Conservation (phyloP, 2,113 vertebrate species). For the Labrus mixtus region DNA sequence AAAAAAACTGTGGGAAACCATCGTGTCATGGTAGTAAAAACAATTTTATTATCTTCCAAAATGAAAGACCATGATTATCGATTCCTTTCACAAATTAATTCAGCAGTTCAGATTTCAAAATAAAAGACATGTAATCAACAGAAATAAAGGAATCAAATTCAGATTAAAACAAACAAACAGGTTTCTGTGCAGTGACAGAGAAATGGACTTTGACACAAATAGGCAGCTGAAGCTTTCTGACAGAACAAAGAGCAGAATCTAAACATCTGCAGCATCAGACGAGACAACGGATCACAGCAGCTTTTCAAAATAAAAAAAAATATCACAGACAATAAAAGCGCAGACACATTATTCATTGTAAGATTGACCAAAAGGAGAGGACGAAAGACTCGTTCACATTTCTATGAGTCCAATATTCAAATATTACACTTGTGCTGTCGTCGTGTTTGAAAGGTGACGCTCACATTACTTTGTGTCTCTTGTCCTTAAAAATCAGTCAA, state of each 20-base stretch:
- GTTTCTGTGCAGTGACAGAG: too few species aligned
- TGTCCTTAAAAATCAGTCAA: background rate
- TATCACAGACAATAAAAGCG: background rate
- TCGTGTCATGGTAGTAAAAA: conserved; percentile 48
- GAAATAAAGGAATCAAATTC: conserved; percentile 13
- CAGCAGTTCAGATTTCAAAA: conserved; percentile 33
- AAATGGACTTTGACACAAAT: background rate
- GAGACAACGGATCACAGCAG: background rate
- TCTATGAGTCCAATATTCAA: background rate
- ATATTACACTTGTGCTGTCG: background rate
- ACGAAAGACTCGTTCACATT: background rate
- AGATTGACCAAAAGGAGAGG: background rate
- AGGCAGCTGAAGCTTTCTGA: background rate
- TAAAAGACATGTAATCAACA: background rate
- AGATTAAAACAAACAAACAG: conserved; percentile 33
- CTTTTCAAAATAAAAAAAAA: conserved; percentile 23
- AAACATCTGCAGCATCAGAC: background rate
- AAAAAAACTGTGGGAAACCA: background rate
- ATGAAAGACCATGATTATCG: conserved; percentile 50
- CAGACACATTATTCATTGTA: background rate
- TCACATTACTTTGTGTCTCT: background rate
- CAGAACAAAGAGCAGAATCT: background rate
- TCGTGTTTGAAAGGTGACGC: background rate
- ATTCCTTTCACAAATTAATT: conserved; percentile 41
- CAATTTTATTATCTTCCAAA: conserved; percentile 43